phyloP scores from a whole-genome alignment of 2,888 invertebrate species.

The Itoplectis maculator region DNA sequence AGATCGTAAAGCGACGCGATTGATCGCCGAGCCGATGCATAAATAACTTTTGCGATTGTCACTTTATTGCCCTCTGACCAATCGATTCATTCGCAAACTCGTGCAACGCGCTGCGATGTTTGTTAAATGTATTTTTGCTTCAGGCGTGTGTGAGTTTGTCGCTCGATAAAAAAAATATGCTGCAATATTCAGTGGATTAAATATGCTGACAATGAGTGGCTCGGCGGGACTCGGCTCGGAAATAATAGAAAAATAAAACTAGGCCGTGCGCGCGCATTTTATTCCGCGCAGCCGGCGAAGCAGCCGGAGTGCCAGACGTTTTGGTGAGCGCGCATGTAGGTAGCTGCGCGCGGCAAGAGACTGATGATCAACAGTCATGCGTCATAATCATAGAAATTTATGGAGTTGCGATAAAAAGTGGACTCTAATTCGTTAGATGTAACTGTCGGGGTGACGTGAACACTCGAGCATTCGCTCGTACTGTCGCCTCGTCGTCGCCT shows the following conservation, averaged over 20 bases:
- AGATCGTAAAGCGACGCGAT: neutral
- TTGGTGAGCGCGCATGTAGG: constrained; percentile 44
- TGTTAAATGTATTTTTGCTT: neutral
- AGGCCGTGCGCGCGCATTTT: constrained; percentile 42
- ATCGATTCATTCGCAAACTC: neutral
- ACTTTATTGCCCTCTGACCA: neutral
- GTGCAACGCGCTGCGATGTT: neutral
- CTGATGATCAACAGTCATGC: constrained; percentile 32
- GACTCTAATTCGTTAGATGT: constrained; percentile 42
- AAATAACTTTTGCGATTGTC: neutral
- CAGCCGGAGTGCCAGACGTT: constrained; percentile 25
- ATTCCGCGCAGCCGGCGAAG: constrained; percentile 3
- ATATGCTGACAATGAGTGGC: too few species aligned
- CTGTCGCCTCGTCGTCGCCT: neutral
- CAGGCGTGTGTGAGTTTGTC: neutral
- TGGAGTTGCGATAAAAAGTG: constrained; percentile 39
- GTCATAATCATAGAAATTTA: constrained; percentile 59
- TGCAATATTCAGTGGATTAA: too few species aligned
- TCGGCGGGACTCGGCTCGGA: neutral
- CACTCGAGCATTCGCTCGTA: constrained; percentile 11
- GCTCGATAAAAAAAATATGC: too few species aligned
- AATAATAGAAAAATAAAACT: constrained; percentile 49
- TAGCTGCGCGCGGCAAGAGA: constrained; percentile 1
- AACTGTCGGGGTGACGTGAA: constrained; percentile 21
- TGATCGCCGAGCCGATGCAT: neutral